Base-by-base conservation (phyloP, 1,140 invertebrate genomes). In the Anastatus disparis region DNA sequence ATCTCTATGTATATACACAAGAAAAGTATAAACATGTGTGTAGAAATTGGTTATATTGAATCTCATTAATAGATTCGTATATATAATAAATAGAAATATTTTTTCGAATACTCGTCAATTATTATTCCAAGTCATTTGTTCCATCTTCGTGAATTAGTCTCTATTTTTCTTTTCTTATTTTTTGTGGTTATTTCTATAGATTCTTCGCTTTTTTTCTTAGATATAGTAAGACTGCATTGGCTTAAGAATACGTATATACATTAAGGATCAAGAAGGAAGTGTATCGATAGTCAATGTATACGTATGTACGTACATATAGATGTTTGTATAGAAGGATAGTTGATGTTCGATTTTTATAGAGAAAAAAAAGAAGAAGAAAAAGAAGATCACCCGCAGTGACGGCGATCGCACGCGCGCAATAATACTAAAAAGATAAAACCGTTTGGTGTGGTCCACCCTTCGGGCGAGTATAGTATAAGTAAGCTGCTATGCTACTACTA, bases 351-450 rank as follows among this genome's bases (percentile, higher is more conserved):
- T 35, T 35, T 68, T 68, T 59, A 52, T 68, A 40, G 44, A n/a
- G n/a, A n/a, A n/a, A n/a, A n/a, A n/a, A n/a, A n/a, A n/a, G n/a
- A n/a, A n/a, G n/a, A n/a, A n/a, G n/a, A n/a, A n/a, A n/a, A n/a
- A n/a, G n/a, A 7, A 35, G 55, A 53, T 44, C 48, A 70, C 62
- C 58, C 61, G 72, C 50, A 76, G 70, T 74, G 77, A 75, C 78
- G 79, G 74, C 81, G 77, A 82, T 81, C 79, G 74, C n/a, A n/a
- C n/a, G n/a, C n/a, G n/a, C 75, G 82, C 82, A 85, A 85, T 84
- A 84, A 84, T 84, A 85, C 82, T 84, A 84, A 84, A 85, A 85
- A 84, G 84, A 85, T 85, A 84, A 85, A 83, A 82, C 78, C 79
- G n/a, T n/a, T 78, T 72, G 58, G 77, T 27, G 59, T 46, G 8